Conservation (phyloP, 1,140 invertebrate genomes). For the Pseudomyrmex sp. region DNA sequence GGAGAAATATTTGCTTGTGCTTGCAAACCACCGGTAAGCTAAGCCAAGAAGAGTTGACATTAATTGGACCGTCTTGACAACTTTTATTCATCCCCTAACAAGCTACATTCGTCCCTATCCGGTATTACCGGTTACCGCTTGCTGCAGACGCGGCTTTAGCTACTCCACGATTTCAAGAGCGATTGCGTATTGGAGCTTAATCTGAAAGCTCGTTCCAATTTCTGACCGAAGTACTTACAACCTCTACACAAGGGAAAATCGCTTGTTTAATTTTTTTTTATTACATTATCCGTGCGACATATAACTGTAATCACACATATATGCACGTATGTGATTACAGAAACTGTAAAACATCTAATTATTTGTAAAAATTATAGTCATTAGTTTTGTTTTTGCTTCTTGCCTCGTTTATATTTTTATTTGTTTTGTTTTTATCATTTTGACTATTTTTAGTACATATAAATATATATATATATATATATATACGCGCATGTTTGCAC, state of each 20-base stretch:
- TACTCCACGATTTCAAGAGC: slow-evolving; percentile 51
- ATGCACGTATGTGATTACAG: not conserved
- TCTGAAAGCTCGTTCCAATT: slow-evolving; percentile 61
- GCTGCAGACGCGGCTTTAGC: slow-evolving; percentile 53
- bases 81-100: slow-evolving; percentile 85
- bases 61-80: slow-evolving; percentile 85
- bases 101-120: slow-evolving; percentile 83
- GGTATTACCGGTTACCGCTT: slow-evolving; percentile 72
- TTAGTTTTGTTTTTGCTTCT: not conserved
- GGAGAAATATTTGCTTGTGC: slow-evolving; percentile 61
- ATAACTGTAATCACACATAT: not conserved
- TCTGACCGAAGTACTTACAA: slow-evolving; percentile 43
- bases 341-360: not conserved
- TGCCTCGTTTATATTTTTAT: not conserved
- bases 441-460: not conserved
- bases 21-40: slow-evolving; percentile 82
- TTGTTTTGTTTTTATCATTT: not conserved
- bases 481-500: not conserved
- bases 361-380: not conserved
- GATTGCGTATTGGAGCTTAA: slow-evolving; percentile 58
- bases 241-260: slow-evolving; percentile 10
- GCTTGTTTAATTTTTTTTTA: slow-evolving; percentile 39
- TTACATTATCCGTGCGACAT: not conserved
- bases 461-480: too few species aligned
- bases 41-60: slow-evolving; percentile 83